phyloP scores from a whole-genome alignment of 2,888 invertebrate genomes.

The Polydrusus tereticollis region DNA sequence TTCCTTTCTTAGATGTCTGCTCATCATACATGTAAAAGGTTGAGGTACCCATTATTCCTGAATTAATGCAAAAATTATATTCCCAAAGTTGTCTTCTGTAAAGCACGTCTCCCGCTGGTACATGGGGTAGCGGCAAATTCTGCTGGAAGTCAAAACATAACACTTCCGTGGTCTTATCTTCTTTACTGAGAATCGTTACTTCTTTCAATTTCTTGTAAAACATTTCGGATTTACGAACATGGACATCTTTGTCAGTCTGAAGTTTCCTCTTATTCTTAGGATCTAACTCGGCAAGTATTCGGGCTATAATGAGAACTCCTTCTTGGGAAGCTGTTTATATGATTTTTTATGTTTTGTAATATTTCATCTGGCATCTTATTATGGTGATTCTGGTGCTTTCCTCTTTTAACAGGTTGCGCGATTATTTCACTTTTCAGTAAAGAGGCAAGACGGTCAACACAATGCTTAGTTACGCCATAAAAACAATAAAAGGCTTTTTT shows the following conservation, averaged over 20 bases:
- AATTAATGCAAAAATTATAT: constrained; percentile 29
- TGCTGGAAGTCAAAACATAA: constrained; percentile 30
- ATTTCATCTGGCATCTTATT: too few species aligned
- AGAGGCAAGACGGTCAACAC: too few species aligned
- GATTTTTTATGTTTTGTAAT: too few species aligned
- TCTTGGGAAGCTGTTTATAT: too few species aligned
- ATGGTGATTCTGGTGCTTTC: neutral
- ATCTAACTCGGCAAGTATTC: neutral
- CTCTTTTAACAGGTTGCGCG: neutral
- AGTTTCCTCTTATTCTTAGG: neutral
- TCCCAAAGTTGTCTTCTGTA: constrained; percentile 24
- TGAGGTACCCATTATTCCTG: too few species aligned
- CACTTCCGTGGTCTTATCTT: neutral
- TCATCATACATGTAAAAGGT: too few species aligned
- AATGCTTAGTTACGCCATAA: neutral
- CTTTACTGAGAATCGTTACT: neutral
- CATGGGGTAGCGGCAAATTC: constrained; percentile 20
- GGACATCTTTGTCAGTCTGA: too few species aligned
- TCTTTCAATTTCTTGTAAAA: constrained; percentile 12
- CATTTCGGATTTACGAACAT: constrained; percentile 7
- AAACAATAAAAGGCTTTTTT: neutral
- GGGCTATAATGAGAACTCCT: constrained; percentile 12
- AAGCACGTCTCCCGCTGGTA: constrained; percentile 24
- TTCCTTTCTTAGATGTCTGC: too few species aligned
- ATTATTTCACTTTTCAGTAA: neutral